These are phyloP conservation scores for Bombus impatiens DNA, from an alignment of 1,140 invertebrate species.

Conservation along the genomic window DNA sequence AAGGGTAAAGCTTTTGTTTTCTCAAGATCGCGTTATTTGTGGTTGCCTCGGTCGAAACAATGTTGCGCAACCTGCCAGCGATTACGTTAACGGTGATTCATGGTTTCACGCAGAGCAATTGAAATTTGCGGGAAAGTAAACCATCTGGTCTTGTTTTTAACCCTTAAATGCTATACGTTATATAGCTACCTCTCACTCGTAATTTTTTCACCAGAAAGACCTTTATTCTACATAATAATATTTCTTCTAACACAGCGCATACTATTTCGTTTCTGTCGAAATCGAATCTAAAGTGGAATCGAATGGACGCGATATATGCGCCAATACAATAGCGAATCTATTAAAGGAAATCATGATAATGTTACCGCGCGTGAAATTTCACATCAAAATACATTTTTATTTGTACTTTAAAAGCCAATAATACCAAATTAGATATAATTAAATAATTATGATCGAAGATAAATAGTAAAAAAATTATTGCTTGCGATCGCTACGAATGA, in stretches of 20 bases:
- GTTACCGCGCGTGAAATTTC: background rate
- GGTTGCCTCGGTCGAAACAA: background rate
- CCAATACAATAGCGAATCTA: background rate
- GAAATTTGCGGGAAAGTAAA: background rate
- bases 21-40: conserved; percentile 24
- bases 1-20: conserved; percentile 21
- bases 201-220: background rate
- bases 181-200: background rate
- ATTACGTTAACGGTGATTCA: conserved; percentile 15
- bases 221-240: background rate
- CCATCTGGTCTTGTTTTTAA: background rate
- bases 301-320: no score
- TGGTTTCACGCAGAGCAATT: background rate
- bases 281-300: no score
- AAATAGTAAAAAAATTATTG: background rate
- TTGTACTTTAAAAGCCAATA: background rate
- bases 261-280: no score
- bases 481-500: background rate
- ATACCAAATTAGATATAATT: background rate
- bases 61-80: background rate
- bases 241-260: no score
- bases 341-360: background rate
- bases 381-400: background rate
- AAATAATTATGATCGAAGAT: background rate
- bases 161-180: background rate